Conservation (phyloP, 2,113 vertebrate genomes). For the Campylorhamphus procurvoides region DNA sequence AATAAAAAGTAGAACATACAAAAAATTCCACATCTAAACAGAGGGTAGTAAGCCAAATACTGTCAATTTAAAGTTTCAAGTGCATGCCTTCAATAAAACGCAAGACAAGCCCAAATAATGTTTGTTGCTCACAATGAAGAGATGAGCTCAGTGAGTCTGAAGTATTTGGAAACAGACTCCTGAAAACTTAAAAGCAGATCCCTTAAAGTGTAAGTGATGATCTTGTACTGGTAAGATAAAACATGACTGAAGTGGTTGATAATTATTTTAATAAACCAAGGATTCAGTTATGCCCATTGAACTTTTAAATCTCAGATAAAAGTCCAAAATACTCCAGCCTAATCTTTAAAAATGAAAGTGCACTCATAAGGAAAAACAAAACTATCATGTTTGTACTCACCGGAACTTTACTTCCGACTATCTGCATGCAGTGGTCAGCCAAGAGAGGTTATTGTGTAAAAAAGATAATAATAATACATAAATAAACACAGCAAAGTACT, state of each 20-base stretch:
- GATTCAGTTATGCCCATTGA: not conserved
- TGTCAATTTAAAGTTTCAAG: not conserved
- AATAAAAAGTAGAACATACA: not conserved
- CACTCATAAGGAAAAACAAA: conserved; percentile 24
- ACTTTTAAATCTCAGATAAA: not conserved
- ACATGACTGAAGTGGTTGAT: not conserved
- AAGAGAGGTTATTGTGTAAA: conserved; percentile 90
- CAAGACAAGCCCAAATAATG: not conserved
- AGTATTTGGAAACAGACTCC: not conserved
- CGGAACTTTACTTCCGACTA: conserved; percentile 97
- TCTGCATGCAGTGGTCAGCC: conserved; percentile 97
- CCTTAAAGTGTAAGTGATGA: not conserved
- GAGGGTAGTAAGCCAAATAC: not conserved
- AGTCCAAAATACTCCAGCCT: not conserved
- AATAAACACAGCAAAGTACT: conserved; percentile 89
- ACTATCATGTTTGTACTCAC: conserved; percentile 86
- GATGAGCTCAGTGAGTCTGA: not conserved
- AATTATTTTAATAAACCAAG: not conserved
- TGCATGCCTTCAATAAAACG: not conserved
- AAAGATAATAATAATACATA: conserved; percentile 75
- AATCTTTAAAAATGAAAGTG: not conserved
- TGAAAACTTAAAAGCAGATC: not conserved
- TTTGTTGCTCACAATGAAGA: not conserved
- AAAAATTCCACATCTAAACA: not conserved
- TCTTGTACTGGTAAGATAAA: not conserved